Conservation (phyloP, 2,113 vertebrate genomes). For the Muscicapa adusta region DNA sequence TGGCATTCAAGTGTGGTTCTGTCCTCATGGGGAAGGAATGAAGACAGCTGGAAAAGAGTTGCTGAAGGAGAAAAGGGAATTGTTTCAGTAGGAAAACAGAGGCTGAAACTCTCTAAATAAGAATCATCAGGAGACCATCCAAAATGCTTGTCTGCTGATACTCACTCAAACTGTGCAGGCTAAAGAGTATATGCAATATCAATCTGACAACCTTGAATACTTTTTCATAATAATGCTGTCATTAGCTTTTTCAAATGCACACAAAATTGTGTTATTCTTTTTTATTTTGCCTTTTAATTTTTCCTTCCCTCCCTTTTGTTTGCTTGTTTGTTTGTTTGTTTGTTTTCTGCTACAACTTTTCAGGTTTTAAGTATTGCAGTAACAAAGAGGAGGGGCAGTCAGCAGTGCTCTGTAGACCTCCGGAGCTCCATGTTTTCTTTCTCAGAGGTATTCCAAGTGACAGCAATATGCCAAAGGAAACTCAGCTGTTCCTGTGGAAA, state of each 20-base stretch:
- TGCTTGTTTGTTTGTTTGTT: not conserved
- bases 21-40: not conserved
- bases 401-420: not conserved
- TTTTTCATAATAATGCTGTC: not conserved
- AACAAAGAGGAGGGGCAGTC: not conserved
- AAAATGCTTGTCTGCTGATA: not conserved
- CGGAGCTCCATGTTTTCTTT: not conserved
- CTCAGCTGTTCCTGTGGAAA: not conserved
- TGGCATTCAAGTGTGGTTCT: not conserved
- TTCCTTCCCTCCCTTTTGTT: not conserved
- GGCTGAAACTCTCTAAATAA: not conserved
- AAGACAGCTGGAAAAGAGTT: not conserved
- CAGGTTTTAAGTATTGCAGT: not conserved
- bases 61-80: not conserved
- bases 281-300: fast-evolving
- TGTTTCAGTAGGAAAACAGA: not conserved
- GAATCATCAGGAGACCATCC: not conserved
- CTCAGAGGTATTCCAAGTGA: not conserved
- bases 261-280: fast-evolving
- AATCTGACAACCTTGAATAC: not conserved
- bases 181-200: not conserved
- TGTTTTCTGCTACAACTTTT: not conserved
- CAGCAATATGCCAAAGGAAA: not conserved
- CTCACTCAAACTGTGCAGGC: not conserved
- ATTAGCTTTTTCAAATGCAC: not conserved